phyloP scores from a whole-genome alignment of 2,797 vertebrate species.

The Gorsachius magnificus region DNA sequence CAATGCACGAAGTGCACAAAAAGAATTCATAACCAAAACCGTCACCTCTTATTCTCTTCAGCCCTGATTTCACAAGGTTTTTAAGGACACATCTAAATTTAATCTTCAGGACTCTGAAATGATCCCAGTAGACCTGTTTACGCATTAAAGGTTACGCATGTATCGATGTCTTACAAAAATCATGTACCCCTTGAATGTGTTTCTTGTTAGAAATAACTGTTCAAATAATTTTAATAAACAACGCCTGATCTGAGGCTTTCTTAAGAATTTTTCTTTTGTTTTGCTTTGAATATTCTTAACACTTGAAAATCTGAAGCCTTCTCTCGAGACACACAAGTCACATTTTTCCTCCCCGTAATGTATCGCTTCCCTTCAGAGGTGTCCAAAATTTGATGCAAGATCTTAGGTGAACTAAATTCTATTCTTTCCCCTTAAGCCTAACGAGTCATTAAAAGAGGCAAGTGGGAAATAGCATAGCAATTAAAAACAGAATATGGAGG shows the following conservation, averaged over 20 bases:
- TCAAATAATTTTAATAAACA: not conserved
- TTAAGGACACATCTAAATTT: not conserved
- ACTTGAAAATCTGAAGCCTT: not conserved
- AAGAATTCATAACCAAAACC: not conserved
- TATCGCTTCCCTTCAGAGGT: not conserved
- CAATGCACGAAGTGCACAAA: not conserved
- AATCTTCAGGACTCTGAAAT: not conserved
- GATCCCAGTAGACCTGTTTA: not conserved
- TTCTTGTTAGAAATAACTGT: not conserved
- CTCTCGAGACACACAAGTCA: not conserved
- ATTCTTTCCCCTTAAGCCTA: slow-evolving; percentile 69
- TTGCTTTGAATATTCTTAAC: not conserved
- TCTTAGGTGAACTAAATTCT: slow-evolving; percentile 39
- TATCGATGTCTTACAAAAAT: not conserved
- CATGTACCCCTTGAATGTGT: not conserved
- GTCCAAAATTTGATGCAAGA: not conserved
- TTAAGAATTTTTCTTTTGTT: not conserved
- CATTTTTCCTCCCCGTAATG: not conserved
- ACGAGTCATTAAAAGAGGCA: slow-evolving; percentile 53
- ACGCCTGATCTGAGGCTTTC: not conserved
- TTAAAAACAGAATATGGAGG: slow-evolving; percentile 57
- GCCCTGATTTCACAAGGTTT: not conserved
- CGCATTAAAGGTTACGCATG: not conserved
- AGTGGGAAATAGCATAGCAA: slow-evolving; percentile 60
- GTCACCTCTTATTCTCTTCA: not conserved